Base-by-base conservation (phyloP, 2,888 invertebrate species). In the Chloroclystis v-ata region DNA sequence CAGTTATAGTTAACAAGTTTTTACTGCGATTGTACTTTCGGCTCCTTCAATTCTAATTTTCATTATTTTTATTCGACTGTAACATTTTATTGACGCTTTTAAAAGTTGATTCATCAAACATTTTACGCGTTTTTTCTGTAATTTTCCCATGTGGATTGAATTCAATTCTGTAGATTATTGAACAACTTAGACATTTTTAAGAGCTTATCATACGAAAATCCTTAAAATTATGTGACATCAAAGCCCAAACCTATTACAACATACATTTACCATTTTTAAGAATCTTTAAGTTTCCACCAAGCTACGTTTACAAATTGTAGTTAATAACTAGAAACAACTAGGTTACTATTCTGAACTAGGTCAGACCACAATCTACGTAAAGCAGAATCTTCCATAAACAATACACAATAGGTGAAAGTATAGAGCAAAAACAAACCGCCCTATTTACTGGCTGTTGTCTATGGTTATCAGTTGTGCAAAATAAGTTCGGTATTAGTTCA, bases 401-500 rank as follows among this genome's bases (percentile, higher is more conserved):
- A 6, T 10, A 33, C 6, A 16, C 33, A 33, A 33, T 5, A 33
- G 35, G 35, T 35, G 16, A 13, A 37, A 14, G 35, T 10, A 37
- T 28, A 37, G 11, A 46, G 28, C 25, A 28, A 13, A 13, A 10
- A 45, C 40, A 46, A 46, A 41, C 35, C 24, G 9, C n/a, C 11
- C 33, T 40, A 40, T 46, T 41, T 37, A 46, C 33, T 35, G 11
- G 20, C 25, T 41, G 35, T 42, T 46, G 28, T 28, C 14, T n/a
- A n/a, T n/a, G n/a, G n/a, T n/a, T n/a, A 24, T 24, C 26, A 38
- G 16, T 43, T 25, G 29, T 37, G 30, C 43, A 47, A 52, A 49
- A 62, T 63, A 62, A 58, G 58, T 56, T n/a, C n/a, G 53, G 59
- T n/a, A n/a, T n/a, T n/a, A n/a, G 65, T 72, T 73, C 69, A 69